These are phyloP conservation scores for Melanostoma scalare DNA, from an alignment of 2,888 invertebrate genomes.

Conservation along the genomic window DNA sequence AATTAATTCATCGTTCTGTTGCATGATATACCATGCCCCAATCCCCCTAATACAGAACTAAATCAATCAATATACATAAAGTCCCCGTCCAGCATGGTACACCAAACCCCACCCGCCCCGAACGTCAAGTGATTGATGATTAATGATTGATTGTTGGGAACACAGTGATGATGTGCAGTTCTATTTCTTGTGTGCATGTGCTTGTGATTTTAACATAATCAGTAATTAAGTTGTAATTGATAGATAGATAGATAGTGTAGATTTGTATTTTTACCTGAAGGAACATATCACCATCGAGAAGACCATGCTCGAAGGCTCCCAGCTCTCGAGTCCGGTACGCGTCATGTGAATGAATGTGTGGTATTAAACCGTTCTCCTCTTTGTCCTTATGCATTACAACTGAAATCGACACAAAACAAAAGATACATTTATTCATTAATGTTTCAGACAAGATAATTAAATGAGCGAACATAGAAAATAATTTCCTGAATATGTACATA, in stretches of 20 bases:
- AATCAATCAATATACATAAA: conserved; percentile 62
- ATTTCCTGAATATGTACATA: not conserved
- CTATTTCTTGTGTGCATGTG: conserved; percentile 2
- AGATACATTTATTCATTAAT: conserved; percentile 44
- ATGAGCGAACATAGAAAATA: conserved; percentile 33
- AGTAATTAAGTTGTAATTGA: conserved; percentile 58
- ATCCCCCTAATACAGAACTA: not conserved
- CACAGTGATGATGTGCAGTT: conserved; percentile 43
- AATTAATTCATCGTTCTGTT: conserved; percentile 69
- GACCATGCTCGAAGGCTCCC: conserved; percentile 93
- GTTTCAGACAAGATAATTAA: conserved; percentile 69
- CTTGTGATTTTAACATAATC: conserved; percentile 58
- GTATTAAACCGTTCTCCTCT: conserved; percentile 90
- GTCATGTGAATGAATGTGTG: conserved; percentile 86
- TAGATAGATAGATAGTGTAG: conserved; percentile 58
- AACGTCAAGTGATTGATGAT: conserved; percentile 59
- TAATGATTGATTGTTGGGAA: conserved; percentile 60
- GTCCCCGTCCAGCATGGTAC: conserved; percentile 13
- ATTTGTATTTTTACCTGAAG: conserved; percentile 87
- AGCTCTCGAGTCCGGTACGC: conserved; percentile 87
- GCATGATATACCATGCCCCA: conserved; percentile 35
- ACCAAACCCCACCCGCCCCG: conserved; percentile 13
- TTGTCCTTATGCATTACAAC: conserved; percentile 98
- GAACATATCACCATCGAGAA: conserved; percentile 97
- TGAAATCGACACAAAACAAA: conserved; percentile 83